phyloP scores from a whole-genome alignment of 2,797 vertebrate species.

The Oreochromis mossambicus region DNA sequence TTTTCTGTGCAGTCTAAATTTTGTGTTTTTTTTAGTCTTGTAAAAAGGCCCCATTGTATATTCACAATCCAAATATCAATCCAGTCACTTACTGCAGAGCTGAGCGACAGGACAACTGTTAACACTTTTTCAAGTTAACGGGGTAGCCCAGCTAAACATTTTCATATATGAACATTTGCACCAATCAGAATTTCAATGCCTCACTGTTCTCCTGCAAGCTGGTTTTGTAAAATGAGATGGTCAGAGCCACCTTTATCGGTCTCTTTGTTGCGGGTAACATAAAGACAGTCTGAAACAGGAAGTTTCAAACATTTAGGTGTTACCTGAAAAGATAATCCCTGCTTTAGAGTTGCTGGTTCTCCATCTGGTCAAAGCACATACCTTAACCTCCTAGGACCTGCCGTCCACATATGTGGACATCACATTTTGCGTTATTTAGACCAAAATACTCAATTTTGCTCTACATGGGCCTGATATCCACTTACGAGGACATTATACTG shows the following conservation, averaged over 20 bases:
- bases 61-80: background rate
- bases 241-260: background rate
- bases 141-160: background rate
- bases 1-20: constrained; percentile 21
- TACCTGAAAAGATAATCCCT: background rate
- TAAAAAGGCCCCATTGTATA: background rate
- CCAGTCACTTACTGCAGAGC: background rate
- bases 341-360: background rate
- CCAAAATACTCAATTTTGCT: too few species aligned
- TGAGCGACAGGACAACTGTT: background rate
- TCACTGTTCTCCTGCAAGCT: background rate
- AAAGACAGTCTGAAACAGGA: background rate
- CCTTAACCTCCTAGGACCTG: too few species aligned
- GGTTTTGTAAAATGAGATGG: background rate
- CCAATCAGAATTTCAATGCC: background rate
- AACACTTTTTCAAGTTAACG: background rate
- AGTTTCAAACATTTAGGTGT: background rate
- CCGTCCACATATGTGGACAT: too few species aligned
- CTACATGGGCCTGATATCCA: too few species aligned
- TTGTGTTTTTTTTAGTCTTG: background rate
- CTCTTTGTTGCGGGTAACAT: background rate
- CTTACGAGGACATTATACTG: too few species aligned
- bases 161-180: background rate
- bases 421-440: too few species aligned
- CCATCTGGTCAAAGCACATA: background rate